Evolutionary conservation across 2,888 invertebrate species (phyloP).

Genomic region (Ferrisia virgata): DNA sequence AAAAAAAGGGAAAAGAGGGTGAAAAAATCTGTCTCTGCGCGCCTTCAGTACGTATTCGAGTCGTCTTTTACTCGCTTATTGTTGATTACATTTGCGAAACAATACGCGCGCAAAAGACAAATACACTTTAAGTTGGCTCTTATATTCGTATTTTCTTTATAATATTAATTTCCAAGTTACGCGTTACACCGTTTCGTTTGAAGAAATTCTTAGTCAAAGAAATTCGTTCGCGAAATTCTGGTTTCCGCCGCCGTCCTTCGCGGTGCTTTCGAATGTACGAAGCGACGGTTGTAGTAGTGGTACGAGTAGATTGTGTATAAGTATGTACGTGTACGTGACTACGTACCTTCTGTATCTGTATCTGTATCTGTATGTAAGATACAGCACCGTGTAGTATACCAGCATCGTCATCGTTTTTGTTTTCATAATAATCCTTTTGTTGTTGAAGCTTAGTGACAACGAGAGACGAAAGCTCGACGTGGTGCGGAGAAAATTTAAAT

Average conservation of each 20-base stretch:
- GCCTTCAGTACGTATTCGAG: not conserved
- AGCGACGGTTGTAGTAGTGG: too few relatives aligned
- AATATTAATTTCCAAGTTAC: not conserved
- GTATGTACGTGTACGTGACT: too few relatives aligned
- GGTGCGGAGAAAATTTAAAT: not conserved
- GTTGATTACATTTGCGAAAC: not conserved
- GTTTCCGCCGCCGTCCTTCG: too few relatives aligned
- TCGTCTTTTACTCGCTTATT: not conserved
- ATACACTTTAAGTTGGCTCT: slow-evolving; percentile 10
- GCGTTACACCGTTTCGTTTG: not conserved
- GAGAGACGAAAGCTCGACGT: not conserved
- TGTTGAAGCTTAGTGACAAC: not conserved
- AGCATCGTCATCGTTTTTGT: not conserved
- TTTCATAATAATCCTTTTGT: slow-evolving; percentile 2
- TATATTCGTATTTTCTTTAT: slow-evolving; percentile 14
- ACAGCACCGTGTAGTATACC: not conserved
- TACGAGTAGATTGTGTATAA: too few relatives aligned
- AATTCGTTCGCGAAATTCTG: not conserved
- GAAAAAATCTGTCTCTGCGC: not conserved
- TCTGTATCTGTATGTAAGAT: too few relatives aligned
- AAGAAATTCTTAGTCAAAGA: not conserved
- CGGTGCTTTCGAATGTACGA: too few relatives aligned
- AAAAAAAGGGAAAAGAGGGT: too few relatives aligned
- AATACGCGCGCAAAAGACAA: slow-evolving; percentile 22
- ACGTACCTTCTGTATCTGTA: too few relatives aligned